These are phyloP conservation scores for Hirudo medicinalis DNA, from an alignment of 1,140 invertebrate genomes.

Conservation along the genomic window DNA sequence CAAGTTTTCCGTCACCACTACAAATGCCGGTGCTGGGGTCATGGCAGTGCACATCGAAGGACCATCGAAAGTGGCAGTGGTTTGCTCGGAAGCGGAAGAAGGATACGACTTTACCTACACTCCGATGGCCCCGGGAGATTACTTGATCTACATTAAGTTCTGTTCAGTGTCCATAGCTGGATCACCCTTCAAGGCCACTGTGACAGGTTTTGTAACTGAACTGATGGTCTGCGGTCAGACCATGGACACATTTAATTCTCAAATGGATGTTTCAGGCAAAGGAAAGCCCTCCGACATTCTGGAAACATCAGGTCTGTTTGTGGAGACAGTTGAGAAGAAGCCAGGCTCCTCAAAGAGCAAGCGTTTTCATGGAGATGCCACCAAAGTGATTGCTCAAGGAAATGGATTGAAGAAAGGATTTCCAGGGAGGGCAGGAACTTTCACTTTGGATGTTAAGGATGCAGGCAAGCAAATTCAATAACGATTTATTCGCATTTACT, in stretches of 20 bases:
- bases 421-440: constrained; percentile 74
- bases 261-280: constrained; percentile 25
- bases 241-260: background rate
- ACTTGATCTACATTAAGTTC: constrained; percentile 87
- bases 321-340: constrained; percentile 77
- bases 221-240: background rate
- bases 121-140: constrained; percentile 84
- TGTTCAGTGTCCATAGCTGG: constrained; percentile 80
- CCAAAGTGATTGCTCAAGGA: constrained; percentile 76
- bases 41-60: constrained; percentile 84
- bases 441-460: constrained; percentile 70
- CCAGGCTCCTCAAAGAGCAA: constrained; percentile 28
- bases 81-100: constrained; percentile 50
- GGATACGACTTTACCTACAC: constrained; percentile 52
- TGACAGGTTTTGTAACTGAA: constrained; percentile 47
- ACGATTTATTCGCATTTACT: no score
- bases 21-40: constrained; percentile 78
- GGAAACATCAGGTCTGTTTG: constrained; percentile 53
- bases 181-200: constrained; percentile 78
- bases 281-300: constrained; percentile 35
- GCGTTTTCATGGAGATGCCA: constrained; percentile 76
- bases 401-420: constrained; percentile 90
- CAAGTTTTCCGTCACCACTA: constrained; percentile 90
- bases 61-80: constrained; percentile 86
- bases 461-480: constrained; percentile 57